Evolutionary conservation across 2,888 invertebrate species (phyloP).

Genomic region (Lucinisca nassula): DNA sequence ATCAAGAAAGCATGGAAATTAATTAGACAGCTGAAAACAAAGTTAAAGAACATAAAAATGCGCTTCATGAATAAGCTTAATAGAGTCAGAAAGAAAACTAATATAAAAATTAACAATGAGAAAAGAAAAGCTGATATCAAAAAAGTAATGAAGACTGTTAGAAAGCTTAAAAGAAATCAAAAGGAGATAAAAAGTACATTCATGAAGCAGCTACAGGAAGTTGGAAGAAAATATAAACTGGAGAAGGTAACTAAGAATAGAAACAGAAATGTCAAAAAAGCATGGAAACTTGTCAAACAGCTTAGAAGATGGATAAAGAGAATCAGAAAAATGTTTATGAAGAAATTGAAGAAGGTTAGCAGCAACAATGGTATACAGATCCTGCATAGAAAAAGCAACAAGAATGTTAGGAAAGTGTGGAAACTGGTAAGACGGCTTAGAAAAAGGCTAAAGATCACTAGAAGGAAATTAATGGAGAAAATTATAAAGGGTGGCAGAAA

Average conservation of each 20-base stretch:
- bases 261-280: neutral
- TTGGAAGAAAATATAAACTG: too few relatives aligned
- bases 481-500: neutral
- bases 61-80: too few relatives aligned
- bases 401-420: neutral
- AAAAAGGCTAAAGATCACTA: neutral
- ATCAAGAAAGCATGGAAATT: too few relatives aligned
- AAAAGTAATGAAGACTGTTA: too few relatives aligned
- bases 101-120: too few relatives aligned
- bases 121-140: too few relatives aligned
- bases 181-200: too few relatives aligned
- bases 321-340: neutral
- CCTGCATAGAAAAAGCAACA: neutral
- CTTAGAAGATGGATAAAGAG: neutral
- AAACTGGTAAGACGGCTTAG: neutral
- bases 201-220: too few relatives aligned
- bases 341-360: neutral
- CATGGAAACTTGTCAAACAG: neutral
- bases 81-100: too few relatives aligned
- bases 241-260: neutral
- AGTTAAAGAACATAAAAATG: too few relatives aligned
- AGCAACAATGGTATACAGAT: neutral
- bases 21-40: too few relatives aligned
- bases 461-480: neutral
- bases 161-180: too few relatives aligned